phyloP scores from a whole-genome alignment of 2,797 vertebrate genomes.

The Chelidonichthys spinosus region DNA sequence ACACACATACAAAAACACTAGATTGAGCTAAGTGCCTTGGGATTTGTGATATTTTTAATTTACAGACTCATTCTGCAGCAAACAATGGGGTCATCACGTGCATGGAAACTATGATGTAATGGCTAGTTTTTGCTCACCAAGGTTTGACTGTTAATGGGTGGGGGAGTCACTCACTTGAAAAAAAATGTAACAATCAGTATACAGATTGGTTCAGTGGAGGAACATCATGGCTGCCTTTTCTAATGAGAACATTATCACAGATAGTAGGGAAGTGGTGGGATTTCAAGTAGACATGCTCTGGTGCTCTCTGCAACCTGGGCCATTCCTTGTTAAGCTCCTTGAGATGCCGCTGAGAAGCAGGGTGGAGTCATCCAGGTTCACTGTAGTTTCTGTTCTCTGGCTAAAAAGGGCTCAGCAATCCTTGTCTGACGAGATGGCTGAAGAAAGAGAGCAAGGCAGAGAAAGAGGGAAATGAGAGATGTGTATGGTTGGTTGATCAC shows the following conservation, averaged over 20 bases:
- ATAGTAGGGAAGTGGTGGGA: constrained; percentile 14
- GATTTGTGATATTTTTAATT: constrained; percentile 74
- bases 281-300: constrained; percentile 35
- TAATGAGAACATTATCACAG: constrained; percentile 13
- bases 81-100: constrained; percentile 69
- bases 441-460: constrained; percentile 22
- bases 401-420: constrained; percentile 56
- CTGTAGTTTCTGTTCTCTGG: constrained; percentile 48
- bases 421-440: constrained; percentile 34
- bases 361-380: constrained; percentile 63
- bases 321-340: constrained; percentile 47
- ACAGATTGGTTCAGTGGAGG: constrained; percentile 9
- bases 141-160: constrained; percentile 25
- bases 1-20: constrained; percentile 29
- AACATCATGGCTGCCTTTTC: constrained; percentile 11
- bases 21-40: constrained; percentile 43
- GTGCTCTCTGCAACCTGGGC: constrained; percentile 15
- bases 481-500: constrained; percentile 67
- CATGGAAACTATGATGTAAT: constrained; percentile 51
- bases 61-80: constrained; percentile 69
- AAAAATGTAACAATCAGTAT: constrained; percentile 18
- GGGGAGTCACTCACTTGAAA: constrained; percentile 7
- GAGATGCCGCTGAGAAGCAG: constrained; percentile 41
- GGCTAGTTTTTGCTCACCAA: constrained; percentile 3
- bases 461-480: constrained; percentile 39